Conservation (phyloP, 53 echinoderm and acorn worm genomes). For the Henricia sp. region DNA sequence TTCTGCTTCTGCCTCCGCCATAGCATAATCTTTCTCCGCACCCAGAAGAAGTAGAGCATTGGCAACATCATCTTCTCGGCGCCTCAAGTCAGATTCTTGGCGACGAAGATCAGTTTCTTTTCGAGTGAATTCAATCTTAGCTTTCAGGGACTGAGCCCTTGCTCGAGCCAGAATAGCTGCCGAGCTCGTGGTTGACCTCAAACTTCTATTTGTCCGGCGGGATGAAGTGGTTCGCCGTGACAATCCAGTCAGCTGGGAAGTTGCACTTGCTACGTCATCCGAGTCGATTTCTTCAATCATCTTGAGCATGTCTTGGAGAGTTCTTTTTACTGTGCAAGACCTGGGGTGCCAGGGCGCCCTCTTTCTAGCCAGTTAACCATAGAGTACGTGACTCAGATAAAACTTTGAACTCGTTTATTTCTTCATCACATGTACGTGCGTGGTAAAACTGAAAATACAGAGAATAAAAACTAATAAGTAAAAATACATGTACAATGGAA, state of each 20-base stretch:
- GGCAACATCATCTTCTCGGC: constrained; percentile 54
- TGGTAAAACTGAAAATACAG: constrained; percentile 19
- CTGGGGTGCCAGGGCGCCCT: not conserved
- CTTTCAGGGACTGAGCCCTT: constrained; percentile 65
- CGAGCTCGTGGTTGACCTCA: constrained; percentile 57
- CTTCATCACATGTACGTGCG: not conserved
- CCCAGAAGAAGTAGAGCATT: constrained; percentile 64
- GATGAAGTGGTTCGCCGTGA: constrained; percentile 7
- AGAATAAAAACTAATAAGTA: not conserved
- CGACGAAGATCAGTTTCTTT: constrained; percentile 63
- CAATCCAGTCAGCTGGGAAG: constrained; percentile 32
- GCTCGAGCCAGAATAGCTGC: constrained; percentile 70
- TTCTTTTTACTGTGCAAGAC: constrained; percentile 16
- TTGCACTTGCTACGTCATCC: constrained; percentile 33
- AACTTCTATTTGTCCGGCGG: constrained; percentile 13
- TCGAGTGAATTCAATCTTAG: constrained; percentile 58
- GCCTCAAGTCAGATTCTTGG: constrained; percentile 23
- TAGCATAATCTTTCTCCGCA: constrained; percentile 70
- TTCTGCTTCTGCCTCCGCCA: constrained; percentile 67
- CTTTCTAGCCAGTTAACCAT: not conserved
- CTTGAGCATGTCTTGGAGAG: constrained; percentile 29
- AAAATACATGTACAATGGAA: not conserved
- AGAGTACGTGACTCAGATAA: not conserved
- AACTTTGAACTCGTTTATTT: not conserved
- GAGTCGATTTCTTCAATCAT: constrained; percentile 44